Conservation (phyloP, 37 sponge, comb jelly and placozoan species). For the Beroe forskalii region DNA sequence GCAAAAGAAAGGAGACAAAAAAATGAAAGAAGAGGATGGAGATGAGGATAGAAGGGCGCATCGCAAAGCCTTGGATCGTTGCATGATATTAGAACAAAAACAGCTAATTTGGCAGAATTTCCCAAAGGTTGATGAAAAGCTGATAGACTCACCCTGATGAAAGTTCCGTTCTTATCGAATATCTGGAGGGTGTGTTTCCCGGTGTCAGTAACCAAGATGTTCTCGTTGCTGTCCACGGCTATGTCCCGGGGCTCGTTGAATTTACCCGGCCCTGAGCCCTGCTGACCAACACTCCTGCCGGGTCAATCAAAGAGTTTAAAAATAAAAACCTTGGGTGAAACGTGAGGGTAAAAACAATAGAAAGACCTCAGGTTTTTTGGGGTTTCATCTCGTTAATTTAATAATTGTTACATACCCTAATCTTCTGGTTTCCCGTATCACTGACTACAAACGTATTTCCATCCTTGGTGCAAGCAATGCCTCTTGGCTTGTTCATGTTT, state of each 20-base stretch:
- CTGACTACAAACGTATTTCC: slow-evolving; percentile 29
- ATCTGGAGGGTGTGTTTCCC: slow-evolving; percentile 13
- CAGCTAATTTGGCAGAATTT: too few species aligned
- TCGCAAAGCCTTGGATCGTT: too few species aligned
- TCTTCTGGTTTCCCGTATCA: slow-evolving; percentile 19
- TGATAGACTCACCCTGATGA: slow-evolving; percentile 43
- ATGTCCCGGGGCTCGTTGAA: slow-evolving; percentile 27
- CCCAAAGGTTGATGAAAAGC: too few species aligned
- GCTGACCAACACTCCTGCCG: not conserved
- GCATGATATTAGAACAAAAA: too few species aligned
- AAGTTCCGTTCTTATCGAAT: slow-evolving; percentile 36
- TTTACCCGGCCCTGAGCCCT: not conserved
- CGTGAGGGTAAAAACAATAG: not conserved
- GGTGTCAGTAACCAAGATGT: slow-evolving; percentile 39
- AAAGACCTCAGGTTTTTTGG: not conserved
- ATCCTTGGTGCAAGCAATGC: not conserved
- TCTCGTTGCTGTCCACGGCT: slow-evolving; percentile 3
- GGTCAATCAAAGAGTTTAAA: not conserved
- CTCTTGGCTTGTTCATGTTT: slow-evolving; percentile 26
- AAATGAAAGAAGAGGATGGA: too few species aligned
- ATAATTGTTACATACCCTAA: not conserved
- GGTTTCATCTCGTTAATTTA: too few species aligned
- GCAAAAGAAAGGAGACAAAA: too few species aligned
- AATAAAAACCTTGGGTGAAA: not conserved
- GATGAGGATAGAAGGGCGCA: too few species aligned